These are phyloP conservation scores for Cyclopterus lumpus DNA, from an alignment of 2,797 vertebrate species.

Conservation along the genomic window DNA sequence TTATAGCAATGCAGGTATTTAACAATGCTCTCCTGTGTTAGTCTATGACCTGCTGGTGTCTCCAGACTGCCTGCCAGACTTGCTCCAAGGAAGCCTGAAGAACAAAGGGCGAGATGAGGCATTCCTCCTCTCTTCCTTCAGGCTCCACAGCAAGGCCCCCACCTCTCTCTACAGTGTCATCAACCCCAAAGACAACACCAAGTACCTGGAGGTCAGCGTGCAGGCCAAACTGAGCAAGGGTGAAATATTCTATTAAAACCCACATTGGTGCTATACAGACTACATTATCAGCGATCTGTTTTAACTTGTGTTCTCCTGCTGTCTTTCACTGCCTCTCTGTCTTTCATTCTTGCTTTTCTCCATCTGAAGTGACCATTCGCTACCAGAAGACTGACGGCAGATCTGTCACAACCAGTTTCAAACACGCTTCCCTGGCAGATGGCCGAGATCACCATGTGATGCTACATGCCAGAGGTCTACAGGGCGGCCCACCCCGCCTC, in stretches of 20 bases:
- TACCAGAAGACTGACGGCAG: slow-evolving; percentile 91
- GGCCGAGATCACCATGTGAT: slow-evolving; percentile 90
- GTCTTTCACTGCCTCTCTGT: neutral
- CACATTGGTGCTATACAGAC: neutral
- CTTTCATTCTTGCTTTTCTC: neutral
- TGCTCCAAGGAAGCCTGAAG: slow-evolving; percentile 88
- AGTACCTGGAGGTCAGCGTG: slow-evolving; percentile 92
- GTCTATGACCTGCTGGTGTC: slow-evolving; percentile 94
- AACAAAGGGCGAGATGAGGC: slow-evolving; percentile 88
- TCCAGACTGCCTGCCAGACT: slow-evolving; percentile 87
- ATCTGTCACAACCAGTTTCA: slow-evolving; percentile 86
- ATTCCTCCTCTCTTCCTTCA: slow-evolving; percentile 91
- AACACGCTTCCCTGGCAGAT: slow-evolving; percentile 90
- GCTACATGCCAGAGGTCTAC: slow-evolving; percentile 89
- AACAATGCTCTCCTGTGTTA: slow-evolving; percentile 68
- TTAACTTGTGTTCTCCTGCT: neutral
- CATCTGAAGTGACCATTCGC: slow-evolving; percentile 85
- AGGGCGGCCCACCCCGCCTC: slow-evolving; percentile 79
- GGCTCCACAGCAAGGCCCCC: slow-evolving; percentile 83
- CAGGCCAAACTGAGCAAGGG: slow-evolving; percentile 94
- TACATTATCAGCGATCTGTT: neutral
- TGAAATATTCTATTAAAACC: slow-evolving; percentile 62
- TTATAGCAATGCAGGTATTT: slow-evolving; percentile 1
- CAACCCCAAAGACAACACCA: slow-evolving; percentile 89
- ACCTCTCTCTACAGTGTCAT: slow-evolving; percentile 87